Base-by-base conservation (phyloP, 2,888 invertebrate genomes). In the Cheilosia variabilis region DNA sequence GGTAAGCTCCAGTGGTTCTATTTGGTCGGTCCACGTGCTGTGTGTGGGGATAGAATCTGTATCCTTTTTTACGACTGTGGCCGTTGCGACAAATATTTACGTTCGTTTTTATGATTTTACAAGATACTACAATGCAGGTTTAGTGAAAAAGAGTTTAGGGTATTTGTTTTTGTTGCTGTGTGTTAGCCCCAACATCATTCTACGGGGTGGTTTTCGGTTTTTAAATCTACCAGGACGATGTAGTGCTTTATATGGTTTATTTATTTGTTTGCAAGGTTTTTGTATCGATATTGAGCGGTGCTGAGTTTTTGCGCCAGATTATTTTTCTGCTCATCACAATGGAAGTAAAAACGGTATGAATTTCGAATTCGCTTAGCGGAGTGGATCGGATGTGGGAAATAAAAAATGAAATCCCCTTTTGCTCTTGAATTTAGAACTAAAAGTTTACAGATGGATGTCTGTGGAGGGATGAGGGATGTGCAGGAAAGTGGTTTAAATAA, bases 61-160 rank as follows among this genome's bases (percentile, higher is more conserved):
- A 66, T 75, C 63, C 73, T 41, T 75, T 84, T 84, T 79, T 71
- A 71, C 45, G 45, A 47, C 62, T 66, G 57, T 68, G 60, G 80
- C 75, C 80, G 53, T 75, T 84, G 84, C 84, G 84, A 84, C 80
- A 84, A 84, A 84, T 84, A 80, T 84, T 84, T 84, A 75, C 75
- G 73, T 84, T 80, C 57, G 52, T 84, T 84, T 84, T 84, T 84
- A 80, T 80, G 69, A 69, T 84, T 84, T 84, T 84, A 84, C 84
- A 84, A 78, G 83, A 83, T 62, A 83, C 60, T 60, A 73, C 83
- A 73, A 69, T 79, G 80, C 84, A 84, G 80, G 73, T 84, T 80
- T 65, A 47, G 73, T 80, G 68, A 68, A 78, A 78, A 83, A 83
- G 68, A 63, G 83, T 65, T 78, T 50, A 52, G 66, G 50, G 66